Conservation (phyloP, 2,113 vertebrate species). For the Thunnus maccoyii region DNA sequence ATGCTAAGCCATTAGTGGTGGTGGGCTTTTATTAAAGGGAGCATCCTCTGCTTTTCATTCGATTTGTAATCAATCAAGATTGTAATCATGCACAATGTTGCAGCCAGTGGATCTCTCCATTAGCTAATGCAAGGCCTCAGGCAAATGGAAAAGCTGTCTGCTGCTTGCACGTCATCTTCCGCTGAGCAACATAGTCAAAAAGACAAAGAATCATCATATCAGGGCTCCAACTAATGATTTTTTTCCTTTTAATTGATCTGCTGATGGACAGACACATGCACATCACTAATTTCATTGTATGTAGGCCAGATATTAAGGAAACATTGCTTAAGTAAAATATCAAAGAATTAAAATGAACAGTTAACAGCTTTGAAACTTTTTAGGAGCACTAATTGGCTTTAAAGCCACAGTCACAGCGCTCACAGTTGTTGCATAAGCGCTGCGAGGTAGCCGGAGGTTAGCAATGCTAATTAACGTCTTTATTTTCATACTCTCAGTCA, state of each 20-base stretch:
- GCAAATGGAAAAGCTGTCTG: constrained; percentile 34
- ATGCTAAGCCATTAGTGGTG: constrained; percentile 16
- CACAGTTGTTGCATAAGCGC: constrained; percentile 36
- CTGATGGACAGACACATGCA: not conserved
- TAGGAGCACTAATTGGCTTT: constrained; percentile 45
- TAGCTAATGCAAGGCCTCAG: constrained; percentile 66
- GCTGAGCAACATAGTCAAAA: constrained; percentile 24
- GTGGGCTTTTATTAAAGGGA: constrained; percentile 44
- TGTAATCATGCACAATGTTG: constrained; percentile 54
- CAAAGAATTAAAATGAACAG: constrained; percentile 14
- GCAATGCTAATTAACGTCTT: constrained; percentile 55
- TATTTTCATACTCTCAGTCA: constrained; percentile 50
- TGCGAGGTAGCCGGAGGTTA: constrained; percentile 45
- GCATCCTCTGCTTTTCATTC: constrained; percentile 58
- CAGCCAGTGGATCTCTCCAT: constrained; percentile 45
- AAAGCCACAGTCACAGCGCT: constrained; percentile 4
- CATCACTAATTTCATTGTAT: not conserved
- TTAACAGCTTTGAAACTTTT: constrained; percentile 28
- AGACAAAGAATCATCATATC: not conserved
- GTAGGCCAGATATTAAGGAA: not conserved
- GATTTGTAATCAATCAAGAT: constrained; percentile 71
- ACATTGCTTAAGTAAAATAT: constrained; percentile 20
- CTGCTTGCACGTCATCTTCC: not conserved
- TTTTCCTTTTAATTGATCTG: not conserved
- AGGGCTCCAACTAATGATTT: not conserved